phyloP scores from a whole-genome alignment of 1,140 invertebrate genomes.

The Neodiprion pinetum region DNA sequence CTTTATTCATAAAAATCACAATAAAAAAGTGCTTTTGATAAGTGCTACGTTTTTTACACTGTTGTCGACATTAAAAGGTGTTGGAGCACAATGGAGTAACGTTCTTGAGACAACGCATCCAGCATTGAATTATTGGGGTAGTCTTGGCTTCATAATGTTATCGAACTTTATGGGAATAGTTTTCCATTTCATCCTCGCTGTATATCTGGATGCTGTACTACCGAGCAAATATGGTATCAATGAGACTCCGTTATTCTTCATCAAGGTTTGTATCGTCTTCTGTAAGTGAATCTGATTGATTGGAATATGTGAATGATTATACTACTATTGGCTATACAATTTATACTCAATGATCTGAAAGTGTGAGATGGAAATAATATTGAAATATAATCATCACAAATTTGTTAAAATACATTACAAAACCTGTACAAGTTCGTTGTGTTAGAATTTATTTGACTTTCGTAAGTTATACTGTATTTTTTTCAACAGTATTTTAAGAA shows the following conservation, averaged over 20 bases:
- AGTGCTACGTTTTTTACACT: slow-evolving; percentile 46
- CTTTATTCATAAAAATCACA: too few species aligned
- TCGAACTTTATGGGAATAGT: slow-evolving; percentile 58
- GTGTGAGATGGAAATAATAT: background rate
- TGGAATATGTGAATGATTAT: too few species aligned
- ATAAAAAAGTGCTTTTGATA: too few species aligned
- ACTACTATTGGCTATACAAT: too few species aligned
- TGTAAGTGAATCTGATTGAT: background rate
- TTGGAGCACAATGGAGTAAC: slow-evolving; percentile 67
- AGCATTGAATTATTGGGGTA: slow-evolving; percentile 60
- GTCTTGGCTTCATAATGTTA: slow-evolving; percentile 57
- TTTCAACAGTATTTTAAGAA: background rate
- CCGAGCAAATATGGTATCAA: slow-evolving; percentile 63
- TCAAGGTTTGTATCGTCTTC: slow-evolving; percentile 47
- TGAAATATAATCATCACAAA: too few species aligned
- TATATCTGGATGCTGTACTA: slow-evolving; percentile 63
- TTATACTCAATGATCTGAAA: too few species aligned
- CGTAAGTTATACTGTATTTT: slow-evolving; percentile 31
- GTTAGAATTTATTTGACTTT: slow-evolving; percentile 12
- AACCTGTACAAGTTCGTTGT: background rate
- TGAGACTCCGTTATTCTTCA: slow-evolving; percentile 63
- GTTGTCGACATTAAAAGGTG: slow-evolving; percentile 38
- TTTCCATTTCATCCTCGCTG: slow-evolving; percentile 57
- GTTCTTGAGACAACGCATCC: slow-evolving; percentile 58
- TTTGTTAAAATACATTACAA: too few species aligned